Percentiles rank a stretch among this genome's conserved stretches.
phyloP scores from a whole-genome alignment of 1,140 invertebrate species.

The Brachionus calyciflorus region DNA sequence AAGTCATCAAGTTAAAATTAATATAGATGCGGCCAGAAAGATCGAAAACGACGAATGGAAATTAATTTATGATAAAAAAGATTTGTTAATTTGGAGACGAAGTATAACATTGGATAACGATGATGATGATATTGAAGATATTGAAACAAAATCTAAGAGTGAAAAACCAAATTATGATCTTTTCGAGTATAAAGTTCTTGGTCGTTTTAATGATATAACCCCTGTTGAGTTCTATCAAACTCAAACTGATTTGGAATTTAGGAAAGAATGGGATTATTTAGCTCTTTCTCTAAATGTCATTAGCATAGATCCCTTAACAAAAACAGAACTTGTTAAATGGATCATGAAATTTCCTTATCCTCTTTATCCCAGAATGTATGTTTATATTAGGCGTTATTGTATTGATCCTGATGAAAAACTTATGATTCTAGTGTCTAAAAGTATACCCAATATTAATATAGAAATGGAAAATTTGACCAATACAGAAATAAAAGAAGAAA shows the following conservation, averaged over 20 bases:
- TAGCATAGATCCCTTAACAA: background rate
- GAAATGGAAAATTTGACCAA: background rate
- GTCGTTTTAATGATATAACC: slow-evolving; percentile 19
- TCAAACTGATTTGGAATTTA: slow-evolving; percentile 43
- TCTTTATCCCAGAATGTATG: background rate
- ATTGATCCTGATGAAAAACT: background rate
- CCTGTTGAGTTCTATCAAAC: slow-evolving; percentile 25
- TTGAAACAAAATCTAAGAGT: background rate
- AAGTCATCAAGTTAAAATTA: background rate
- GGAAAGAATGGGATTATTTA: slow-evolving; percentile 44
- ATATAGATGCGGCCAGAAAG: slow-evolving; percentile 1
- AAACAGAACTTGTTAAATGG: slow-evolving; percentile 30
- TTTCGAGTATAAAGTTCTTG: slow-evolving; percentile 42
- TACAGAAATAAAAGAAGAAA: no score
- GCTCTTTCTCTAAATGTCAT: background rate
- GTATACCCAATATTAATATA: background rate
- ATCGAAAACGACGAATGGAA: slow-evolving; percentile 26
- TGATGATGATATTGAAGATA: background rate
- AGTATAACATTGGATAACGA: background rate
- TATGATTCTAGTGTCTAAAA: slow-evolving; percentile 34
- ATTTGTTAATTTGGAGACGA: slow-evolving; percentile 38
- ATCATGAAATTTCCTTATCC: slow-evolving; percentile 45
- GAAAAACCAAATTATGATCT: slow-evolving; percentile 19
- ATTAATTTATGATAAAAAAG: slow-evolving; percentile 35
- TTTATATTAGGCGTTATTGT: slow-evolving; percentile 21